Conservation (phyloP, 1,140 invertebrate species). For the Spodoptera frugiperda region DNA sequence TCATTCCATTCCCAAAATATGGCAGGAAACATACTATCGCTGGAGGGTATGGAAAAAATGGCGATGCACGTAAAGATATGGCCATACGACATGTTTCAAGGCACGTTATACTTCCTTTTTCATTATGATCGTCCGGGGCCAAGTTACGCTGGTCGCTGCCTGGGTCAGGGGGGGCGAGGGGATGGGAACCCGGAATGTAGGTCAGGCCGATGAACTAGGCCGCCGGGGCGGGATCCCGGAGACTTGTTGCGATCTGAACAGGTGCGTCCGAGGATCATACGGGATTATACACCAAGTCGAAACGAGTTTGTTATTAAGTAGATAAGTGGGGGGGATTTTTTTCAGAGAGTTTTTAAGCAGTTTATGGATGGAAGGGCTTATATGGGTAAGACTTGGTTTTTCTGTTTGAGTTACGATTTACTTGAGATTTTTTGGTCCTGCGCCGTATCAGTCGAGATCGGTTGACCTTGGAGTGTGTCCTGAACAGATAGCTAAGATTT, state of each 20-base stretch:
- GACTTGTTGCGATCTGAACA: slow-evolving; percentile 47
- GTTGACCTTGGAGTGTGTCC: slow-evolving; percentile 20
- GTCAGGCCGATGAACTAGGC: slow-evolving; percentile 59
- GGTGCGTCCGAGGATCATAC: slow-evolving; percentile 45
- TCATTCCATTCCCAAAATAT: slow-evolving; percentile 1
- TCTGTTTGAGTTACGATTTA: neutral
- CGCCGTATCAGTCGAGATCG: neutral
- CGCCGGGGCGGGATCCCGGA: slow-evolving; percentile 35
- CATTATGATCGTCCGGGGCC: slow-evolving; percentile 39
- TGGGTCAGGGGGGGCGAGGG: slow-evolving; percentile 11
- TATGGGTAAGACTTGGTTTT: neutral
- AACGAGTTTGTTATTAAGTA: slow-evolving; percentile 42
- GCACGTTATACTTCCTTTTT: slow-evolving; percentile 44
- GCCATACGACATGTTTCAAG: slow-evolving; percentile 30
- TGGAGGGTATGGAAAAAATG: slow-evolving; percentile 17
- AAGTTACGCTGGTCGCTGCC: slow-evolving; percentile 24
- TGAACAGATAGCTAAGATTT: slow-evolving; percentile 18
- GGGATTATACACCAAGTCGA: slow-evolving; percentile 35
- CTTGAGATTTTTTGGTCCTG: neutral
- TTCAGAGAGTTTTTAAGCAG: slow-evolving; percentile 23
- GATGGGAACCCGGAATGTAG: slow-evolving; percentile 35
- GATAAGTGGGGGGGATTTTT: slow-evolving; percentile 30
- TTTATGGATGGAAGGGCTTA: slow-evolving; percentile 8
- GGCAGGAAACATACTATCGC: slow-evolving; percentile 7
- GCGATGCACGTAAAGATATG: slow-evolving; percentile 29